These are phyloP conservation scores for Emberiza fucata DNA, from an alignment of 2,113 vertebrate genomes.

Conservation along the genomic window DNA sequence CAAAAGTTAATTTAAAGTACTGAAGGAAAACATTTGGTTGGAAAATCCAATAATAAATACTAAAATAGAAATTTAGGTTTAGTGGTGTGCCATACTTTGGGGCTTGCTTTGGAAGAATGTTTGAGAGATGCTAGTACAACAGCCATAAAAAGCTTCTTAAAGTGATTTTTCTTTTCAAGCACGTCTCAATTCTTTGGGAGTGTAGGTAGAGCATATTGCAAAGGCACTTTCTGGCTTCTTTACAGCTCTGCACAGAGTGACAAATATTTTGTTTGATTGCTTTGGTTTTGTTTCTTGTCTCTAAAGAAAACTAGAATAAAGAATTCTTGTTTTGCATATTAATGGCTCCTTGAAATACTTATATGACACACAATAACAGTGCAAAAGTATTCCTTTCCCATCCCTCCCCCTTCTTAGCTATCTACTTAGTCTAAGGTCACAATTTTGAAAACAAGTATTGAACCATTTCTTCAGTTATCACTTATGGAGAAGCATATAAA, in stretches of 20 bases:
- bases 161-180: not conserved
- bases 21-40: not conserved
- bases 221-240: not conserved
- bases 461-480: not conserved
- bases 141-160: not conserved
- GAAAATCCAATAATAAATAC: not conserved
- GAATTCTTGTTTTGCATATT: not conserved
- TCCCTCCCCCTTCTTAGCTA: not conserved
- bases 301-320: not conserved
- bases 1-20: not conserved
- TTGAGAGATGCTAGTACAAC: not conserved
- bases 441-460: not conserved
- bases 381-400: not conserved
- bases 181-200: not conserved
- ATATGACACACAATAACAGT: not conserved
- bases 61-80: not conserved
- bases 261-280: not conserved
- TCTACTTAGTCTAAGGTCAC: not conserved
- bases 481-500: not conserved
- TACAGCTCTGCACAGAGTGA: not conserved
- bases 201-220: not conserved
- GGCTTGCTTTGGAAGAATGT: not conserved
- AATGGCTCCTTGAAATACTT: not conserved
- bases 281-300: not conserved
- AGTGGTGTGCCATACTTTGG: not conserved